Evolutionary conservation across 2,113 vertebrate genomes (phyloP), one percentile per base, ranked within the genome.

Genomic region (Ammospiza caudacuta): DNA sequence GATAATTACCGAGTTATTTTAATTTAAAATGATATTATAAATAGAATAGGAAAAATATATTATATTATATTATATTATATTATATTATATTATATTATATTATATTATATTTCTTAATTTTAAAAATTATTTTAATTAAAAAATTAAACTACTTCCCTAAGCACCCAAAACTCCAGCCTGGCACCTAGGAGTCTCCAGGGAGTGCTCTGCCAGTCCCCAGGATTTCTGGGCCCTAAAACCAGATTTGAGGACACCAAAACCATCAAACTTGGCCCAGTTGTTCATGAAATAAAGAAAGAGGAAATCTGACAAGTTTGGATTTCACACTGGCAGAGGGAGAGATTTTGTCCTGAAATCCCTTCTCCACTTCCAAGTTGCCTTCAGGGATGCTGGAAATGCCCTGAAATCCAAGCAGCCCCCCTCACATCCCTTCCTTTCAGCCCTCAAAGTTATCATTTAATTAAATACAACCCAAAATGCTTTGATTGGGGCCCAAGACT

Each of bases 191-290:
- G 35, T 10, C 54, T 76, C 28, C 35, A 4, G 59, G 33, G 39
- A 69, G 54, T 6, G 8, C 18, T 58, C 51, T 25, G n/a, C 29
- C 22, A 5, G 4, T 44, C 9, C 35, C 10, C 4, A 12, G 43
- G 17, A 82, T 52, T 74, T 59, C 59, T 62, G 18, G 29, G 15
- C 63, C 55, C 5, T 2, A 29, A 88, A 59, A 41, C 15, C 51
- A 35, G n/a, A 70, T 39, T 20, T 51, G 33, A 39, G 57, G 43
- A 39, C 37, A 17, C 28, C 62, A 68, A 33, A 89, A 80, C 1
- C 16, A 4, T 0, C 0, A 5, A 31, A 61, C 19, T 37, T 28
- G 62, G 24, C 46, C 55, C 27, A 49, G 27, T 7, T 29, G 12
- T 29, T 87, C 9, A 9, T 4, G 9, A 23, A 67, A 39, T 5